phyloP scores from a whole-genome alignment of 2,797 vertebrate species.

The Amphiprion clarkii region DNA sequence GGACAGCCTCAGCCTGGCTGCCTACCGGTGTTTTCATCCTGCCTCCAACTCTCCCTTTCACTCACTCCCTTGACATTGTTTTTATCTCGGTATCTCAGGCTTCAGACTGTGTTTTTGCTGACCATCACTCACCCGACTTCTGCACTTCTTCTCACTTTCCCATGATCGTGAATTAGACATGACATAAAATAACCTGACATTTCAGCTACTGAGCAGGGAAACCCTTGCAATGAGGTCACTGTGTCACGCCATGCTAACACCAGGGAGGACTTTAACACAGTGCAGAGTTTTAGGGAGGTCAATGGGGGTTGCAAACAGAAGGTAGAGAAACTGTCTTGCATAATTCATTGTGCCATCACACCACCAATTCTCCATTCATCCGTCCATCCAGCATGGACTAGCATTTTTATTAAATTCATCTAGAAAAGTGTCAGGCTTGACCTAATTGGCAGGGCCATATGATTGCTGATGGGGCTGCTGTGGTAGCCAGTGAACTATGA shows the following conservation, averaged over 20 bases:
- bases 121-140: neutral
- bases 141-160: neutral
- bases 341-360: too few species aligned
- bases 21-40: constrained; percentile 25
- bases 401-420: constrained; percentile 62
- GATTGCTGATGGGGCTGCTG: constrained; percentile 41
- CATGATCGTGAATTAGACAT: neutral
- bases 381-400: constrained; percentile 37
- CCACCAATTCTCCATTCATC: constrained; percentile 27
- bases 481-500: constrained; percentile 33
- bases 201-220: neutral
- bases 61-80: constrained; percentile 18
- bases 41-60: constrained; percentile 18
- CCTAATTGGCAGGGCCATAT: constrained; percentile 52
- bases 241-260: constrained; percentile 37
- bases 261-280: constrained; percentile 42
- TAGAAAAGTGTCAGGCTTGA: constrained; percentile 53
- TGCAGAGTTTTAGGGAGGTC: constrained; percentile 7
- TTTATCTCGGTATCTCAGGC: constrained; percentile 1
- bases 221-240: constrained; percentile 49
- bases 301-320: constrained; percentile 30
- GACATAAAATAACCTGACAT: too few species aligned
- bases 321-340: constrained; percentile 34
- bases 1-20: constrained; percentile 52
- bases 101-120: neutral